Conservation (phyloP, 2,113 vertebrate species). For the Trinectes maculatus region DNA sequence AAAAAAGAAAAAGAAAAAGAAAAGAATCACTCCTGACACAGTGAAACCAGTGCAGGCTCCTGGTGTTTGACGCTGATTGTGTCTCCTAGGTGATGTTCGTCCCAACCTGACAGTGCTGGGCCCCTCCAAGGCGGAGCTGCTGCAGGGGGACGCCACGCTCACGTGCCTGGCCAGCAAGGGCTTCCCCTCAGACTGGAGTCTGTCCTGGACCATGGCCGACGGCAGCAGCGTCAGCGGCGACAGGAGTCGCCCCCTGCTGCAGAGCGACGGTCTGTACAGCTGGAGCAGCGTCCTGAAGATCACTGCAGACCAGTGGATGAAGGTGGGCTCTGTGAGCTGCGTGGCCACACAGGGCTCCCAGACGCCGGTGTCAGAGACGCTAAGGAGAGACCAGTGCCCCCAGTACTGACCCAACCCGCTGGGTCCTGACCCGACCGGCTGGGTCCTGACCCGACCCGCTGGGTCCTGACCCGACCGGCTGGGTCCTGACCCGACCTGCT, state of each 20-base stretch:
- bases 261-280: slow-evolving; percentile 19
- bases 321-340: slow-evolving; percentile 33
- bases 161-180: slow-evolving; percentile 46
- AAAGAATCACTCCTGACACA: too few relatives aligned
- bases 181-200: slow-evolving; percentile 50
- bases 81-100: neutral
- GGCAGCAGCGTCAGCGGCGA: slow-evolving; percentile 16
- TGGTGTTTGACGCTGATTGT: neutral
- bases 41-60: neutral
- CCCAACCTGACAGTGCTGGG: slow-evolving; percentile 10
- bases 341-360: slow-evolving; percentile 42
- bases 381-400: slow-evolving; percentile 20
- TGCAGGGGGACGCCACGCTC: slow-evolving; percentile 8
- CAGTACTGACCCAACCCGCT: neutral
- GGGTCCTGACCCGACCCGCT: slow-evolving; percentile 1
- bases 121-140: slow-evolving; percentile 22
- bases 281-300: slow-evolving; percentile 50
- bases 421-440: too few relatives aligned
- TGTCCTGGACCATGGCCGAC: slow-evolving; percentile 45
- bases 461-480: too few relatives aligned
- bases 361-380: slow-evolving; percentile 18
- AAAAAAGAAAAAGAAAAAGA: too few relatives aligned
- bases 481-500: neutral
- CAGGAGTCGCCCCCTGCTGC: slow-evolving; percentile 21
- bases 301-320: slow-evolving; percentile 31